These are phyloP conservation scores for Romanogobio albipinnatus DNA, from an alignment of 2,113 vertebrate species.

Conservation along the genomic window DNA sequence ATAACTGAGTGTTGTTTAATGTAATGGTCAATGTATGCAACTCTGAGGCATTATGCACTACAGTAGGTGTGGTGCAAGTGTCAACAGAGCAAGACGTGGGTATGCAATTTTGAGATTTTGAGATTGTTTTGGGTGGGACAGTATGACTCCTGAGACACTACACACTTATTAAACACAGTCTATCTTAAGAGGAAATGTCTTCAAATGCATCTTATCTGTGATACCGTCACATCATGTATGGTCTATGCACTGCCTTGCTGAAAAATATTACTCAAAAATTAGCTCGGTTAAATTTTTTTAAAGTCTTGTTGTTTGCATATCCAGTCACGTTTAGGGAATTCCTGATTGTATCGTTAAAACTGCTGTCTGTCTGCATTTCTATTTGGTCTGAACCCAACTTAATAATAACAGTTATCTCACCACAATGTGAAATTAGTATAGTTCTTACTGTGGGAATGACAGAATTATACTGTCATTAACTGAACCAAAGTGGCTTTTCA, in stretches of 20 bases:
- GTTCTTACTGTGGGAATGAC: slow-evolving; percentile 11
- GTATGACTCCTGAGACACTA: slow-evolving; percentile 31
- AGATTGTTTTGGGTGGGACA: slow-evolving; percentile 47
- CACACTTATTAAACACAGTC: background rate
- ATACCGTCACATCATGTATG: background rate
- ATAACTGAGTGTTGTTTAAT: background rate
- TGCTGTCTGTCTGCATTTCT: slow-evolving; percentile 20
- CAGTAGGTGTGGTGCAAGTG: slow-evolving; percentile 32
- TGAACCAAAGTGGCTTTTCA: slow-evolving; percentile 23
- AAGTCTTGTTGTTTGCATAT: slow-evolving; percentile 7
- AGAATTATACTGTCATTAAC: slow-evolving; percentile 29
- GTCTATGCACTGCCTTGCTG: background rate
- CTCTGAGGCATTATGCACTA: background rate
- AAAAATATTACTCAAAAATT: background rate
- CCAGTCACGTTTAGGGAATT: background rate
- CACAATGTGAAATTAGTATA: slow-evolving; percentile 6
- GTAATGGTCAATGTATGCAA: no score
- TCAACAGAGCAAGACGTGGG: slow-evolving; percentile 12
- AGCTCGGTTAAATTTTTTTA: background rate
- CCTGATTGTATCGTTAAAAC: slow-evolving; percentile 2
- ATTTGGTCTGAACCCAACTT: slow-evolving; percentile 13
- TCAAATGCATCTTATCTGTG: background rate
- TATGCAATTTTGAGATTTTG: slow-evolving; percentile 53
- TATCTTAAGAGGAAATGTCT: background rate
- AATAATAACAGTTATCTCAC: slow-evolving; percentile 15